Evolutionary conservation across 2,888 invertebrate species (phyloP).

Genomic region (Nomada lathburiana): DNA sequence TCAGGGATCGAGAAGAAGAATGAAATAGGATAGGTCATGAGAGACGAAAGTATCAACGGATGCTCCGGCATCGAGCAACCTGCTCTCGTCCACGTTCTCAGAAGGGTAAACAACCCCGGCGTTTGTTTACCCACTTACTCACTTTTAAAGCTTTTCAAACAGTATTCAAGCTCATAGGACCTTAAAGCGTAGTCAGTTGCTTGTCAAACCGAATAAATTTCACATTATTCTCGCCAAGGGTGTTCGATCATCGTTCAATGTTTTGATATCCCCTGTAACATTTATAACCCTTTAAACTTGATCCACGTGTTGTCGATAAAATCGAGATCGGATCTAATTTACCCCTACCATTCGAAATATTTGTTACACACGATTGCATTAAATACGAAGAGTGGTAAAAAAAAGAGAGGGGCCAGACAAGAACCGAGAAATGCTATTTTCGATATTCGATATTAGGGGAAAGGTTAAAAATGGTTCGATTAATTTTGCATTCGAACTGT

Average conservation of each 20-base stretch:
- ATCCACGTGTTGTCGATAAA: too few species aligned
- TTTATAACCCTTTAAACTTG: neutral
- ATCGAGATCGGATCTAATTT: too few species aligned
- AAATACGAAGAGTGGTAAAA: too few species aligned
- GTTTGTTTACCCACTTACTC: conserved; percentile 73
- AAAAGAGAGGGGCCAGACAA: too few species aligned
- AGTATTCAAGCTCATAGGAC: conserved; percentile 72
- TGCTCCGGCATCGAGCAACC: conserved; percentile 57
- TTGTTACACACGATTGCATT: neutral
- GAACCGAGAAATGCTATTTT: too few species aligned
- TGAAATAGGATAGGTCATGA: conserved; percentile 71
- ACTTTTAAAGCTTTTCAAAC: conserved; percentile 75
- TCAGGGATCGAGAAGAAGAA: conserved; percentile 38
- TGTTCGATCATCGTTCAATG: neutral
- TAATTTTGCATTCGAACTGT: too few species aligned
- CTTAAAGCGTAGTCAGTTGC: conserved; percentile 63
- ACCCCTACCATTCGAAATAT: too few species aligned
- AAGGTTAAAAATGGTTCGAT: too few species aligned
- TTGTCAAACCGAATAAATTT: conserved; percentile 15
- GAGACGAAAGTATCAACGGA: conserved; percentile 63
- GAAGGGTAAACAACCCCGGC: conserved; percentile 73
- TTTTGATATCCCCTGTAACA: neutral
- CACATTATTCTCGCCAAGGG: neutral
- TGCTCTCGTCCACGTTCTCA: conserved; percentile 67
- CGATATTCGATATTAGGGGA: too few species aligned